Percentiles rank a stretch among this genome's conserved stretches.
phyloP scores from a whole-genome alignment of 2,113 vertebrate species.

The Microtus montanus region DNA sequence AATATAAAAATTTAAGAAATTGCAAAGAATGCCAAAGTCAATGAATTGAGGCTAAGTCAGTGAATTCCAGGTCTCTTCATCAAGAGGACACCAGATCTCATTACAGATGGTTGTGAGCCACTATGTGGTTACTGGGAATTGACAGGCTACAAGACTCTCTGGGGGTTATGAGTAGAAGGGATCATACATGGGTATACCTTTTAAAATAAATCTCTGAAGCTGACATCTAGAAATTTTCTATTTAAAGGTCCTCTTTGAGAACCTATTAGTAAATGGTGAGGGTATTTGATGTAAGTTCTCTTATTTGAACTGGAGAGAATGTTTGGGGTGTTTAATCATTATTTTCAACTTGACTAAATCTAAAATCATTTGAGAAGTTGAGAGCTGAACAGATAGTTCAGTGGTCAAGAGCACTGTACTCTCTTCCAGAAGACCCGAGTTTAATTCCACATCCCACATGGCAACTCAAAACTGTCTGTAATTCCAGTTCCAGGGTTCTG shows the following conservation, averaged over 20 bases:
- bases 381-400: not conserved
- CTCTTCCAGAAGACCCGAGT: not conserved
- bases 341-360: not conserved
- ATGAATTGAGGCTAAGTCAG: not conserved
- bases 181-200: not conserved
- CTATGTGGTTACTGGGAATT: too few relatives aligned
- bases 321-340: not conserved
- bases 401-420: too few relatives aligned
- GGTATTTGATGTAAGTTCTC: not conserved
- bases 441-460: not conserved
- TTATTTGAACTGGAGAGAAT: constrained; percentile 4
- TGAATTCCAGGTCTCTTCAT: not conserved
- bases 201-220: not conserved
- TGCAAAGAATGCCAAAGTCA: not conserved
- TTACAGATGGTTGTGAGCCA: too few relatives aligned
- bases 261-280: not conserved
- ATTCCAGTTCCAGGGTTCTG: not conserved
- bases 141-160: not conserved
- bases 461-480: not conserved
- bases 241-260: not conserved
- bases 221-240: not conserved
- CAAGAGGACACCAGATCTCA: too few relatives aligned
- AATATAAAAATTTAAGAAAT: not conserved
- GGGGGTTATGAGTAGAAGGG: not conserved
- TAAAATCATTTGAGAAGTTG: not conserved